Percentiles rank a stretch among this genome's conserved stretches.
phyloP scores from a whole-genome alignment of 2,888 invertebrate species.

The Melanostoma scalare region DNA sequence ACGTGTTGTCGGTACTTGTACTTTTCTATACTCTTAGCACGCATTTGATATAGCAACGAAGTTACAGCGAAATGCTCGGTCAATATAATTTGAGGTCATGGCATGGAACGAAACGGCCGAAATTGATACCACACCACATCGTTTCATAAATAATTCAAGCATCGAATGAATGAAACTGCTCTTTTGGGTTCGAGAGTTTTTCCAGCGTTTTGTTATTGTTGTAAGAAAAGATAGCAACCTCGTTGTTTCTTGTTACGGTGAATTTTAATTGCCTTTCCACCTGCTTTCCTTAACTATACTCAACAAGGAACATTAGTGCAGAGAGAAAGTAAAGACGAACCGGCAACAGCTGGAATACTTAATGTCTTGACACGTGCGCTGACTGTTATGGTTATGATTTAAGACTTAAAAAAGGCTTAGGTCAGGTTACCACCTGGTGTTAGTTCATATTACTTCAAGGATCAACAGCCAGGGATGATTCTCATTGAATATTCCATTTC shows the following conservation, averaged over 20 bases:
- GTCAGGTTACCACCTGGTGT: no score
- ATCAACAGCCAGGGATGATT: no score
- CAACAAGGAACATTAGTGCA: no score
- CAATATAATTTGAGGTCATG: slow-evolving; percentile 56
- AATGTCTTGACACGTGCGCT: no score
- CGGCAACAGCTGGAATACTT: no score
- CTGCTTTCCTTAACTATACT: slow-evolving; percentile 6
- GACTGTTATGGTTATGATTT: no score
- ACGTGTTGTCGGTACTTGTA: background rate
- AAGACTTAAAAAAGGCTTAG: no score
- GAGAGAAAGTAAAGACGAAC: no score
- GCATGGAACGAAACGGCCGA: slow-evolving; percentile 40
- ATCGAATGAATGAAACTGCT: slow-evolving; percentile 29
- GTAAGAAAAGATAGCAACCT: background rate
- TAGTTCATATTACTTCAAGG: no score
- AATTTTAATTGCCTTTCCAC: slow-evolving; percentile 22
- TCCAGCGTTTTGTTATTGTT: background rate
- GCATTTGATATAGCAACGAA: background rate
- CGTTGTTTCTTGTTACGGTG: background rate
- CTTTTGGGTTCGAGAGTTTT: slow-evolving; percentile 9
- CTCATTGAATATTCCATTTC: no score
- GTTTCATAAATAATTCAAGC: slow-evolving; percentile 57
- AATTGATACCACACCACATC: slow-evolving; percentile 43
- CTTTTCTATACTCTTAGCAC: background rate
- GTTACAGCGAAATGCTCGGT: slow-evolving; percentile 41